Conservation (phyloP, 2,797 vertebrate species). For the Tadarida brasiliensis region DNA sequence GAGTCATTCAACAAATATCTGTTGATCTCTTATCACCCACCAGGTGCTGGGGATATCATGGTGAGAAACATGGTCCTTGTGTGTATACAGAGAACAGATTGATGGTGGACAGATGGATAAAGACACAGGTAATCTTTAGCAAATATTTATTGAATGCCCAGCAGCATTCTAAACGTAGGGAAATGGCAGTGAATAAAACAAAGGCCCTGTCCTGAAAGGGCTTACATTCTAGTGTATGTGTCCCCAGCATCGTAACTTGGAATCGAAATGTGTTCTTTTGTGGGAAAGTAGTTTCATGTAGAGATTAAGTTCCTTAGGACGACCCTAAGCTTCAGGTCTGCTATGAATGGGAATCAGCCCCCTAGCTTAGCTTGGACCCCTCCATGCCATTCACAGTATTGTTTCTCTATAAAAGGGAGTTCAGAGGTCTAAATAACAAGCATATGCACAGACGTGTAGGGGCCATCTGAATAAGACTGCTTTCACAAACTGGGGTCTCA, state of each 20-base stretch:
- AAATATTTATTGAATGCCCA: neutral
- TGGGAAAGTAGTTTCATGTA: neutral
- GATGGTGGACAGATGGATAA: neutral
- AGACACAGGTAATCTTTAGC: neutral
- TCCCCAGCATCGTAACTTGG: neutral
- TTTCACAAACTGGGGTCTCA: constrained; percentile 45
- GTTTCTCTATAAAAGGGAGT: neutral
- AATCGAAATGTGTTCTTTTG: neutral
- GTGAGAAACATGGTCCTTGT: neutral
- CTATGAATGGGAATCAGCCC: neutral
- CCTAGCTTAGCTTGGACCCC: neutral
- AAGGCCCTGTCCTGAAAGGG: neutral
- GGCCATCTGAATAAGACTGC: neutral
- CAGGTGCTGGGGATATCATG: neutral
- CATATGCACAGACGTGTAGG: neutral
- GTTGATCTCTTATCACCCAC: neutral
- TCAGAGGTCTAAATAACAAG: constrained; percentile 32
- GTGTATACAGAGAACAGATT: neutral
- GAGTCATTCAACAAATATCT: neutral
- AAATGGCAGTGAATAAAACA: neutral
- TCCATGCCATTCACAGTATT: neutral
- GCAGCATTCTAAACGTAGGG: neutral
- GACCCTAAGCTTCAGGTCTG: neutral
- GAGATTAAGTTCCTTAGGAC: neutral
- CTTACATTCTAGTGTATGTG: neutral